A percentile compares a stretch with the other conserved stretches of the same genome.
Evolutionary conservation across 2,888 invertebrate genomes (phyloP).

Genomic region (Papilio elwesi): DNA sequence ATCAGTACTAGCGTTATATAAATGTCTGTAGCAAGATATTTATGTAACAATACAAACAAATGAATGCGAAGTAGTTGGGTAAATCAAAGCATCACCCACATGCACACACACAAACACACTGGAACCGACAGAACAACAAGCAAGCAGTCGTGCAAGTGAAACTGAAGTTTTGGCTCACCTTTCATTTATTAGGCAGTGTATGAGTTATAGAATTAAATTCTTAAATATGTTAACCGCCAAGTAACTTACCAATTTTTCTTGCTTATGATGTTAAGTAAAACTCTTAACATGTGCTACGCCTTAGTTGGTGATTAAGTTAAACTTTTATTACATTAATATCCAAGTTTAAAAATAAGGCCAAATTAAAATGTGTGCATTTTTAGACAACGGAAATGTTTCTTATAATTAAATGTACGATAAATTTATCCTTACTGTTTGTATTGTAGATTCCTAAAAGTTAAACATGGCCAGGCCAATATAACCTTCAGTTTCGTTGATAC

Average conservation of each 20-base stretch:
- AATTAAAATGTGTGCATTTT: neutral
- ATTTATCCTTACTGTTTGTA: conserved; percentile 29
- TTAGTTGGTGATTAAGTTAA: no score
- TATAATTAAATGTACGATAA: neutral
- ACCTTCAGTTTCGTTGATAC: conserved; percentile 70
- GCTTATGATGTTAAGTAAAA: neutral
- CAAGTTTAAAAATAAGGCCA: neutral
- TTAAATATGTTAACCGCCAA: neutral
- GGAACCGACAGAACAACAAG: conserved; percentile 56
- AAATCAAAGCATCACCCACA: conserved; percentile 52
- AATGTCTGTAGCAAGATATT: neutral
- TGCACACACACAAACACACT: conserved; percentile 54
- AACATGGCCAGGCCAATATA: conserved; percentile 53
- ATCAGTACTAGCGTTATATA: neutral
- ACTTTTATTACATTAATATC: neutral
- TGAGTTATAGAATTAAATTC: neutral
- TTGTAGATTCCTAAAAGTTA: conserved; percentile 26
- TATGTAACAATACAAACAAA: neutral
- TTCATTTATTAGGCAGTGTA: conserved; percentile 32
- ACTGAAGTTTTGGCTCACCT: conserved; percentile 56
- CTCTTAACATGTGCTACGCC: neutral
- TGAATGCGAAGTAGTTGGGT: conserved; percentile 17
- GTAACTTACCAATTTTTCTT: conserved; percentile 1
- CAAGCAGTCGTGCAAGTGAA: conserved; percentile 58
- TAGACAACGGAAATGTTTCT: neutral